phyloP scores from a whole-genome alignment of 2,888 invertebrate species.

The Caenorhabditis auriculariae region DNA sequence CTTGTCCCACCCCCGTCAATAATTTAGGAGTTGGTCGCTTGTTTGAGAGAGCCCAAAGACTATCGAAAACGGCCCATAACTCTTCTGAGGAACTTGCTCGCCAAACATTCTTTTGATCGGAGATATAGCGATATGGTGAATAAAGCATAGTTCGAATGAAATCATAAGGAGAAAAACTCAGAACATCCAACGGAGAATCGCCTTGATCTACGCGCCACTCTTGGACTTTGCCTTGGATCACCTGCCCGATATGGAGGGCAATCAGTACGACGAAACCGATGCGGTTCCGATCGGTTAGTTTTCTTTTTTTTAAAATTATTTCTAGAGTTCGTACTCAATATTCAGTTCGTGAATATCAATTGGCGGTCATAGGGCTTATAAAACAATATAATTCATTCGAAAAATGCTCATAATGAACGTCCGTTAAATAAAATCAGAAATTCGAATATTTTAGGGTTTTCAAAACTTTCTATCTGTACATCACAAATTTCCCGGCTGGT shows the following conservation, averaged over 20 bases:
- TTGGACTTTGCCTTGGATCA: constrained; percentile 85
- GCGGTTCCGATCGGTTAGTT: constrained; percentile 23
- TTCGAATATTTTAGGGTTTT: no score
- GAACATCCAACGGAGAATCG: constrained; percentile 72
- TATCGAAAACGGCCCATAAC: constrained; percentile 80
- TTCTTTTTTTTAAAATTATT: neutral
- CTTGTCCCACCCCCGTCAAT: neutral
- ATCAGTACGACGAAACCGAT: constrained; percentile 24
- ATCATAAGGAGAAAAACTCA: constrained; percentile 22
- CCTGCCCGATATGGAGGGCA: constrained; percentile 73
- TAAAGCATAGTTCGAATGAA: no score
- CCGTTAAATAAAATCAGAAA: no score
- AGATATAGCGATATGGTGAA: constrained; percentile 78
- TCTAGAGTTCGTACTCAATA: no score
- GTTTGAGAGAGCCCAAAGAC: constrained; percentile 81
- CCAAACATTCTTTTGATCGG: constrained; percentile 91
- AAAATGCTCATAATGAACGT: no score
- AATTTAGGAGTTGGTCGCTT: constrained; percentile 82
- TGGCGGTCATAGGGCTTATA: no score
- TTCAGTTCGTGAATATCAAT: no score
- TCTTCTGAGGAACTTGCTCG: constrained; percentile 81
- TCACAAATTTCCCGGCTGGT: no score
- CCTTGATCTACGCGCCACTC: constrained; percentile 87
- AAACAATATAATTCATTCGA: no score
- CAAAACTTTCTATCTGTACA: no score